Evolutionary conservation across 1,140 invertebrate genomes (phyloP).

Genomic region (Nomia melanderi): DNA sequence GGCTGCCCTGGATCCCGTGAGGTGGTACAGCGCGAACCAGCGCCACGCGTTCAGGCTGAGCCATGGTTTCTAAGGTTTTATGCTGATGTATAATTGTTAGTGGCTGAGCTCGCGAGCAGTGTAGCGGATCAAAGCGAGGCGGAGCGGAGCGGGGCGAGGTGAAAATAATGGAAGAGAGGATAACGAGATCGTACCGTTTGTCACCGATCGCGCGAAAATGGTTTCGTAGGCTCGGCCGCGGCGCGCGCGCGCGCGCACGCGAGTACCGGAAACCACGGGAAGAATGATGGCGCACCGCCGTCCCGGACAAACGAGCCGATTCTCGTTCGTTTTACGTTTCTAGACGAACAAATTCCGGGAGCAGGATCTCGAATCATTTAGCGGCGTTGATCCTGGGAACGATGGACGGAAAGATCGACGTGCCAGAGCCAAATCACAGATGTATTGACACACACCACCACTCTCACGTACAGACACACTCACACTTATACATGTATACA

Average conservation of each 20-base stretch:
- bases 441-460: neutral
- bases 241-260: neutral
- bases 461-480: neutral
- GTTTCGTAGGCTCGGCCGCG: neutral
- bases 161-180: neutral
- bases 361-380: neutral
- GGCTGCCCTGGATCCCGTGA: conserved; percentile 71
- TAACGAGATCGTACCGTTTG: neutral
- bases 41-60: conserved; percentile 70
- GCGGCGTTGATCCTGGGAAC: neutral
- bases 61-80: conserved; percentile 78
- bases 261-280: neutral
- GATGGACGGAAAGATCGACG: neutral
- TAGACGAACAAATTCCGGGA: neutral
- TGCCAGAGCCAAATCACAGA: neutral
- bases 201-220: neutral
- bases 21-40: conserved; percentile 67
- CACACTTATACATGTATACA: neutral
- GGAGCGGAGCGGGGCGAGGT: neutral
- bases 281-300: neutral
- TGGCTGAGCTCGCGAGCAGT: conserved; percentile 76
- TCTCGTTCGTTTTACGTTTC: neutral
- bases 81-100: conserved; percentile 78
- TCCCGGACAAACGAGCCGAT: conserved; percentile 24
- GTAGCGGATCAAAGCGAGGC: conserved; percentile 58